Base-by-base conservation (phyloP, 2,888 invertebrate genomes). In the Drosophila atroscutellata region DNA sequence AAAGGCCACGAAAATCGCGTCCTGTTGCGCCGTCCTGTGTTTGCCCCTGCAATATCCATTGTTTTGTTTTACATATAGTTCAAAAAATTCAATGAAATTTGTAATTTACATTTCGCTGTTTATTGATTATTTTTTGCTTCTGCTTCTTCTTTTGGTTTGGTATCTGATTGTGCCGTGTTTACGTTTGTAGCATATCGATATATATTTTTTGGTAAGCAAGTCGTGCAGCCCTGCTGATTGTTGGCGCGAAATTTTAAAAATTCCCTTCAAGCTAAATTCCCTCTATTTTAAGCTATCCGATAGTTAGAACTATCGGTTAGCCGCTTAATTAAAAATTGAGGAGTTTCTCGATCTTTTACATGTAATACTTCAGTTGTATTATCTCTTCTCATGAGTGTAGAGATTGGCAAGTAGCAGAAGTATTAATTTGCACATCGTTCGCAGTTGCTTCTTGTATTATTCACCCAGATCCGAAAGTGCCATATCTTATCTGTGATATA, bases 21-120 rank as follows among this genome's bases (percentile, higher is more conserved):
- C 84, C 50, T 87, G 89, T 32, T 83, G 83, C 6, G 78, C 78
- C 7, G 83, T 89, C 36, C 86, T 76, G 55, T 89, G 89, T 9
- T 87, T 89, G 15, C 89, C 86, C 87, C 86, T 89, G 52, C 9
- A 65, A 65, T 57, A 55, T 45, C 30, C 0, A 37, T 3, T 34
- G 13, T 42, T 30, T 26, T 28, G 15, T 24, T 42, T 36, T 49
- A 36, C 2, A 32, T 9, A 20, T 18, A n/a, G 9, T 26, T 67
- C 26, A 8, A 50, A 37, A 32, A 42, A 58, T 32, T 32, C 20
- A 2, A 6, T 42, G 1, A 3, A 18, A 34, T 64, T 67, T 78
- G 59, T 62, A 75, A 75, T 75, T 77, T 77, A 77, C 77, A 77
- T 77, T 67, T 28, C n/a, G 60, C 28, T 28, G 26, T 32, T 9